A percentile compares a stretch with the other conserved stretches of the same genome.
Evolutionary conservation across 2,113 vertebrate species (phyloP).

Genomic region (Psephotus haematonotus): DNA sequence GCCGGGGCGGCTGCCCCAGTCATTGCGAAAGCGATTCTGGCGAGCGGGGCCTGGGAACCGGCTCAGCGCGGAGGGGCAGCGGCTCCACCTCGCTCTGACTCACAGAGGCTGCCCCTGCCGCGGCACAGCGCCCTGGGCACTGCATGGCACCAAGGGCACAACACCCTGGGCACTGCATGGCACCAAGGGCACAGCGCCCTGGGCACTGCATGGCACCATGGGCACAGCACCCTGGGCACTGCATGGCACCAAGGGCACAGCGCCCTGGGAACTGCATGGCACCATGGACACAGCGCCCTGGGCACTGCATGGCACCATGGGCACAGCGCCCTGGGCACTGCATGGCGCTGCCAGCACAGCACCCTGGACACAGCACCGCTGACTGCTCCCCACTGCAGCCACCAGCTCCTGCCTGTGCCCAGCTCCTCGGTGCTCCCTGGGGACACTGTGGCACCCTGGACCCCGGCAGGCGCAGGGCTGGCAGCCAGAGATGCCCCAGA

Average conservation of each 20-base stretch:
- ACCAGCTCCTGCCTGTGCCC: background rate
- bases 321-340: background rate
- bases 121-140: background rate
- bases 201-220: background rate
- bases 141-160: background rate
- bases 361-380: background rate
- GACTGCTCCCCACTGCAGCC: background rate
- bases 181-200: background rate
- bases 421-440: background rate
- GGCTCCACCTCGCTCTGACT: background rate
- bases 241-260: background rate
- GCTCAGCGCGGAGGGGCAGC: background rate
- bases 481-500: background rate
- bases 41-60: background rate
- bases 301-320: background rate
- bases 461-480: background rate
- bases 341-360: too few relatives aligned
- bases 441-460: rapidly evolving
- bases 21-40: conserved; percentile 44
- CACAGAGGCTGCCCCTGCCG: background rate
- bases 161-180: background rate
- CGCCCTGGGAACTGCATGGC: background rate
- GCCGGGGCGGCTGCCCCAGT: background rate
- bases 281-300: background rate
- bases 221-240: background rate